A percentile compares a stretch with the other conserved stretches of the same genome.
Conservation (phyloP, 23 tunicate species). For the Diplosoma virens region DNA sequence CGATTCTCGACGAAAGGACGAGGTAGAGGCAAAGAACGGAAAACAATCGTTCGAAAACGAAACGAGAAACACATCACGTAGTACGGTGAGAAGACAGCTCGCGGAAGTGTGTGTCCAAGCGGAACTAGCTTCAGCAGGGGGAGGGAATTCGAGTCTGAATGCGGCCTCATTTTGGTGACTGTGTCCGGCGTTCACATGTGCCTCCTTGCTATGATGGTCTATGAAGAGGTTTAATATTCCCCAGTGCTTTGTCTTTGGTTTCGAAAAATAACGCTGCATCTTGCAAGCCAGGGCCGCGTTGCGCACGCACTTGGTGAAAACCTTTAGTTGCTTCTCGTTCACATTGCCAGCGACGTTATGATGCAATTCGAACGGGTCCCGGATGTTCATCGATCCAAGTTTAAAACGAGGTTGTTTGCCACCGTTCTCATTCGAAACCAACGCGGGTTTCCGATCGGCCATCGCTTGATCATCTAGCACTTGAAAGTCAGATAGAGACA, state of each 20-base stretch:
- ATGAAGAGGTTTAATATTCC: conserved; percentile 65
- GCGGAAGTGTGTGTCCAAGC: not conserved
- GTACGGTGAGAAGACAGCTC: conserved; percentile 29
- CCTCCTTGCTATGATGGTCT: conserved; percentile 63
- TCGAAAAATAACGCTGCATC: conserved; percentile 45
- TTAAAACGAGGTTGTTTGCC: conserved; percentile 4
- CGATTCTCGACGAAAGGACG: too few species aligned
- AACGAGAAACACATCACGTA: conserved; percentile 50
- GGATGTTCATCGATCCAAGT: conserved; percentile 50
- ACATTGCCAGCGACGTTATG: conserved; percentile 90
- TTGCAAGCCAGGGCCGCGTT: conserved; percentile 52
- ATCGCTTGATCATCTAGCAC: not conserved
- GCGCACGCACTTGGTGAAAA: conserved; percentile 45
- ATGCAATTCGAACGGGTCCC: conserved; percentile 81
- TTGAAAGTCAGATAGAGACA: not conserved
- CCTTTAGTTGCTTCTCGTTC: conserved; percentile 56
- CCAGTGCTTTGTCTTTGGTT: conserved; percentile 28
- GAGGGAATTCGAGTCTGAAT: not conserved
- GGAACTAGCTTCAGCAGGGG: not conserved
- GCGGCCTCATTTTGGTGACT: not conserved
- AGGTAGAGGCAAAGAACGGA: not conserved
- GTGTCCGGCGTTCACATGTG: not conserved
- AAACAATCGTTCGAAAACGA: not conserved
- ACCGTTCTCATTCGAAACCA: not conserved
- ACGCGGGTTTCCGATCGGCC: not conserved